phyloP scores from a whole-genome alignment of 2,888 invertebrate genomes.

The Cataglyphis cursor region DNA sequence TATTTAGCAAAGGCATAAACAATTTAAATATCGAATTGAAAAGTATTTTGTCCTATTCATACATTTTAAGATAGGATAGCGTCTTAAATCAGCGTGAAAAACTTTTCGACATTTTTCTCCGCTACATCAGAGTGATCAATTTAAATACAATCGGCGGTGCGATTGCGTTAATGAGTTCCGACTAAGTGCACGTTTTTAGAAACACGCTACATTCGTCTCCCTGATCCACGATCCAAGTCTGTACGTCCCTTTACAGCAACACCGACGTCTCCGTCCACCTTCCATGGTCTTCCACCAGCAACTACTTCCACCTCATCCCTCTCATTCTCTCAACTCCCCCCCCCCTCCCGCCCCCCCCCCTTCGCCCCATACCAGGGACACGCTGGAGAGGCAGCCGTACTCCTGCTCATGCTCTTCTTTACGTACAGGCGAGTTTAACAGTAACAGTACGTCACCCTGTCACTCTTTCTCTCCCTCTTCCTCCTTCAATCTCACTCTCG shows the following conservation, averaged over 20 bases:
- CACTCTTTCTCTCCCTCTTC: constrained; percentile 70
- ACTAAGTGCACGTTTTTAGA: constrained; percentile 60
- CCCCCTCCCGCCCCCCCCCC: no score
- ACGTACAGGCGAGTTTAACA: constrained; percentile 82
- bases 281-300: constrained; percentile 56
- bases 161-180: constrained; percentile 59
- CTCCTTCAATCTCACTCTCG: constrained; percentile 37
- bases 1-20: background rate
- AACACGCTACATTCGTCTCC: constrained; percentile 56
- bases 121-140: constrained; percentile 19
- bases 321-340: constrained; percentile 9
- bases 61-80: background rate
- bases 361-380: constrained; percentile 54
- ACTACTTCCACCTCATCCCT: constrained; percentile 56
- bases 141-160: constrained; percentile 30
- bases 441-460: constrained; percentile 85
- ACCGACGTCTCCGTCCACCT: constrained; percentile 57
- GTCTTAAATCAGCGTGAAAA: background rate
- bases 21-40: background rate
- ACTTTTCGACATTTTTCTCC: constrained; percentile 27
- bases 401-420: constrained; percentile 75
- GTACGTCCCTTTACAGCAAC: constrained; percentile 57
- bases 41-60: background rate
- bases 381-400: constrained; percentile 70
- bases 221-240: constrained; percentile 61